Evolutionary conservation across 2,113 vertebrate species (phyloP).

Genomic region (Tetrao urogallus): DNA sequence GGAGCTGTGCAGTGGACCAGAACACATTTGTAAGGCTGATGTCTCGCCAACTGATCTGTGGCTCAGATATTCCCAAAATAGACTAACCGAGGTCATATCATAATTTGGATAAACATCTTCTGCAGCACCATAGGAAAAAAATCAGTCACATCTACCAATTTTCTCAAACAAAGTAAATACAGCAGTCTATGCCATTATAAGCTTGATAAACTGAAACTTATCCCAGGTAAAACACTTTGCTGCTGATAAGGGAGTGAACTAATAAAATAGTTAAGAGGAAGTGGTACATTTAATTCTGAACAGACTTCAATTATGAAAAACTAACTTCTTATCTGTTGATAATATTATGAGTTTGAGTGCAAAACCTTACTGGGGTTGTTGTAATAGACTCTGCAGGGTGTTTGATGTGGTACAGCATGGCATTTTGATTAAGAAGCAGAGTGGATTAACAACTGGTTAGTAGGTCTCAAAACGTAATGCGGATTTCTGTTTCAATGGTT

Average conservation of each 20-base stretch:
- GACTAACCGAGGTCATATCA: background rate
- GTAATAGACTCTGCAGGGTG: background rate
- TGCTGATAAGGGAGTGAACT: background rate
- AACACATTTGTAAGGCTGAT: background rate
- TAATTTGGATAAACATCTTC: background rate
- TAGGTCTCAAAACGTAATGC: background rate
- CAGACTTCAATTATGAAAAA: background rate
- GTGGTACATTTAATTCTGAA: background rate
- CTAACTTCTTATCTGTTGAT: background rate
- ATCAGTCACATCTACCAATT: background rate
- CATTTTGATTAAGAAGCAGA: conserved; percentile 41
- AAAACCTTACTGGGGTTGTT: background rate
- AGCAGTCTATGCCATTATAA: background rate
- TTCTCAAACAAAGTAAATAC: conserved; percentile 1
- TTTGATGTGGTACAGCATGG: background rate
- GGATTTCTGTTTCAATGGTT: background rate
- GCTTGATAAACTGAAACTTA: background rate
- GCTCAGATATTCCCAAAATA: background rate
- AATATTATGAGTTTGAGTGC: background rate
- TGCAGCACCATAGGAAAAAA: background rate
- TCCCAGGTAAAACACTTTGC: background rate
- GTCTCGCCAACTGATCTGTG: background rate
- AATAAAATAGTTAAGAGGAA: background rate
- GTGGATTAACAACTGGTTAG: background rate
- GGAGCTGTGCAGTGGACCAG: background rate